These are phyloP conservation scores for Turritopsis rubra DNA, from an alignment of 30 jellyfish, hydroid and myxozoan species.

Conservation along the genomic window DNA sequence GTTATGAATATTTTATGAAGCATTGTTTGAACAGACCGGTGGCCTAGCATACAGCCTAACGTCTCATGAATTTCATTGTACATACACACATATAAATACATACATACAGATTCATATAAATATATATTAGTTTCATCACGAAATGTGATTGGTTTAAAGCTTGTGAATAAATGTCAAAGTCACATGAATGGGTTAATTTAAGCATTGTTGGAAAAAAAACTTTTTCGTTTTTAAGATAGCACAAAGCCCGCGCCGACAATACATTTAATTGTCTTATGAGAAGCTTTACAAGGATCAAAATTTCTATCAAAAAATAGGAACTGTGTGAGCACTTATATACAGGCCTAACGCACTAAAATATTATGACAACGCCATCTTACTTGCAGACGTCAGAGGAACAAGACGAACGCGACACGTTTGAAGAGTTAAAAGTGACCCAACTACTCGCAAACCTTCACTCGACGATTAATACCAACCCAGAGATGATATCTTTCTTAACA, in stretches of 20 bases:
- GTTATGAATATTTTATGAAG: not conserved
- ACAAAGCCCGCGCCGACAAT: conserved; percentile 15
- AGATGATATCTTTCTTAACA: not conserved
- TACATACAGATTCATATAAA: not conserved
- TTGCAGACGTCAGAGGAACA: not conserved
- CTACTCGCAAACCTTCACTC: not conserved
- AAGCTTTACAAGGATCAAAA: conserved; percentile 4
- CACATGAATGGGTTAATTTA: conserved; percentile 13
- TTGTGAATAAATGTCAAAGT: conserved; percentile 1
- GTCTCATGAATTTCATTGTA: not conserved
- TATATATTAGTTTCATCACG: not conserved
- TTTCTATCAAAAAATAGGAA: not conserved
- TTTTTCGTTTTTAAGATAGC: not conserved
- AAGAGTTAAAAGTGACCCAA: not conserved
- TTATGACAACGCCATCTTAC: not conserved
- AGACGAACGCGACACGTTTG: not conserved
- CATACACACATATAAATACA: not conserved
- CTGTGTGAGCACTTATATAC: not conserved
- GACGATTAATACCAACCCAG: not conserved
- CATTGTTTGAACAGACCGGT: not conserved
- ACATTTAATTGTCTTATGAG: conserved; percentile 12
- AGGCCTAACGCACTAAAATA: not conserved
- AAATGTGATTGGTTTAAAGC: conserved; percentile 4
- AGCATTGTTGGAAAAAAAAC: conserved; percentile 1
- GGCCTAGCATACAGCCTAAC: not conserved